Evolutionary conservation across 2,113 vertebrate species (phyloP).

Genomic region (Himantopus leucocephalus): DNA sequence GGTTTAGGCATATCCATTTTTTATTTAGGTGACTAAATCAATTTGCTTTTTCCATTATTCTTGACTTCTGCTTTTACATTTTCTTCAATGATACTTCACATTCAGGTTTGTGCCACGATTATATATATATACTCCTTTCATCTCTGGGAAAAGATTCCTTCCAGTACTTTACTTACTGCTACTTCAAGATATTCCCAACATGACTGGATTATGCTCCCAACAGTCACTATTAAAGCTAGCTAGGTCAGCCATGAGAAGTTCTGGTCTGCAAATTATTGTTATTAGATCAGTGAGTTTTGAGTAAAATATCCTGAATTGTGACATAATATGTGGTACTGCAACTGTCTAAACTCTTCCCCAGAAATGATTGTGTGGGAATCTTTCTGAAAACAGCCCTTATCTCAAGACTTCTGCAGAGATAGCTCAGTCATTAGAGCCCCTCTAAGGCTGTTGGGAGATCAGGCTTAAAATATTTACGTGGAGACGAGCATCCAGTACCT

Average conservation of each 20-base stretch:
- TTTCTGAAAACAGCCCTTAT: background rate
- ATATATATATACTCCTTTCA: background rate
- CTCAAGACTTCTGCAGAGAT: background rate
- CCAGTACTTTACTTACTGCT: background rate
- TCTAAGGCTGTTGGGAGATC: background rate
- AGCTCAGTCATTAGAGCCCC: background rate
- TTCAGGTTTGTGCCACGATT: background rate
- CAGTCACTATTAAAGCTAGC: background rate
- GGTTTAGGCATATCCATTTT: background rate
- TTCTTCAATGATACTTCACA: background rate
- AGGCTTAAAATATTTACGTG: background rate
- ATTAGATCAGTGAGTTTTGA: background rate
- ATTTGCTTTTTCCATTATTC: background rate
- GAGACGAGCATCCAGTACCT: background rate
- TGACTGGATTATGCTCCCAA: background rate
- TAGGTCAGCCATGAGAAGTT: background rate
- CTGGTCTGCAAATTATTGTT: background rate
- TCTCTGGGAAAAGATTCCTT: background rate
- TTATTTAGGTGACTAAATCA: background rate
- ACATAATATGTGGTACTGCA: background rate
- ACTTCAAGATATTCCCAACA: background rate
- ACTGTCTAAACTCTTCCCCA: background rate
- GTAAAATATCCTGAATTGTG: background rate
- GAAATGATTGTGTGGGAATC: background rate
- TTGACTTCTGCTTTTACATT: background rate